A percentile compares a stretch with the other conserved stretches of the same genome.
Conservation (phyloP, 2,113 vertebrate genomes). For the Eleginops maclovinus region DNA sequence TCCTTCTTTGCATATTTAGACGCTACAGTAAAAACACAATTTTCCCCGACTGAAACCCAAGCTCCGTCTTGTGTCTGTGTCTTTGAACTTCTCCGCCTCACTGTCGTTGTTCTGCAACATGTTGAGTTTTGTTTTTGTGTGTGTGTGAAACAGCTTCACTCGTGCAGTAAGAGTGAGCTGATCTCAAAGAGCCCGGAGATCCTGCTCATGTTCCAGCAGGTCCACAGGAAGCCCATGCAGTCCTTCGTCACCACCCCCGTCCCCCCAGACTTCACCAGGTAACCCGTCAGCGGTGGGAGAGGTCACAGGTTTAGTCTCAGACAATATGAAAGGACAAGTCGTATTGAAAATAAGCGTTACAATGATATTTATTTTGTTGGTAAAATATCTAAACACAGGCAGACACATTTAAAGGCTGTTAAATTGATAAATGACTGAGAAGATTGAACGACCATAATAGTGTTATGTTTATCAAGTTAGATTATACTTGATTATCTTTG, state of each 20-base stretch:
- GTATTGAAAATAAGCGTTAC: too few species aligned
- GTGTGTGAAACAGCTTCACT: conserved; percentile 87
- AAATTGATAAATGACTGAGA: too few species aligned
- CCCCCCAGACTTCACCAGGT: conserved; percentile 99
- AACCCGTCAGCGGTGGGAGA: not conserved
- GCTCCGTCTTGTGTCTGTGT: too few species aligned
- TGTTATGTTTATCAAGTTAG: too few species aligned
- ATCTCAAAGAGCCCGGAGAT: conserved; percentile 98
- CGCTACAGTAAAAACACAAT: too few species aligned
- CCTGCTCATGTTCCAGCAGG: conserved; percentile 99
- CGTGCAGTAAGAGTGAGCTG: conserved; percentile 98
- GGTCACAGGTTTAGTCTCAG: not conserved
- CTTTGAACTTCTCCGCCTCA: too few species aligned
- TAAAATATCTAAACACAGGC: too few species aligned
- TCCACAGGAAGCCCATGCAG: conserved; percentile 98
- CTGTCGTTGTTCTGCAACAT: too few species aligned
- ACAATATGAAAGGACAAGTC: not conserved
- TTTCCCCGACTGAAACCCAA: too few species aligned
- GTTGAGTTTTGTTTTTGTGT: conserved; percentile 8
- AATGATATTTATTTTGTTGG: not conserved
- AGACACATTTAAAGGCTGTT: too few species aligned
- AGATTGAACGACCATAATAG: too few species aligned
- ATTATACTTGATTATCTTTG: too few species aligned
- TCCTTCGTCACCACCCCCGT: conserved; percentile 98
- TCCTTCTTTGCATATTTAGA: not conserved